Conservation (phyloP, 1,140 invertebrate species). For the Rhyzopertha dominica region DNA sequence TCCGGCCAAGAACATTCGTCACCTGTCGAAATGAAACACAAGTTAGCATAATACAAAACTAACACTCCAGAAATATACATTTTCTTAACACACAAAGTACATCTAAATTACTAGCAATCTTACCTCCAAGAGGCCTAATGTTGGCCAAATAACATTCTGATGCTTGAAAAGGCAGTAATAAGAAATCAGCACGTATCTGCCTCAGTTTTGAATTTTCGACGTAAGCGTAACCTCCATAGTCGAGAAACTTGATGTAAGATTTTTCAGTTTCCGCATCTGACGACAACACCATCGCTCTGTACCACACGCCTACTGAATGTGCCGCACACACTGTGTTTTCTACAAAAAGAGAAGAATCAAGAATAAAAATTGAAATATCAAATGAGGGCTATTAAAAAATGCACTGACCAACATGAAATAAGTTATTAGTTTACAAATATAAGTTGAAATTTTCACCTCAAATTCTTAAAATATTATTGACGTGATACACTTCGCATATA, state of each 20-base stretch:
- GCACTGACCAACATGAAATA: too few relatives aligned
- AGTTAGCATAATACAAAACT: constrained; percentile 9
- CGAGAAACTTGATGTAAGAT: constrained; percentile 83
- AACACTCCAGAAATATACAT: too few relatives aligned
- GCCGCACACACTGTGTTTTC: constrained; percentile 85
- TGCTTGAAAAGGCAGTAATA: constrained; percentile 92
- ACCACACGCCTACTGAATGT: constrained; percentile 78
- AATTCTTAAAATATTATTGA: too few relatives aligned
- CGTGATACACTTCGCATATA: too few relatives aligned
- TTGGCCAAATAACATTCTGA: constrained; percentile 89
- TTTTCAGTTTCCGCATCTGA: constrained; percentile 61
- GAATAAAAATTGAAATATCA: not conserved
- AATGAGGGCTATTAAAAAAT: constrained; percentile 13
- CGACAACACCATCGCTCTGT: constrained; percentile 76
- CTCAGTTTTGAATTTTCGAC: constrained; percentile 70
- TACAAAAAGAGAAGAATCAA: constrained; percentile 45
- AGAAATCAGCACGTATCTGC: constrained; percentile 88
- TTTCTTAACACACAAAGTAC: constrained; percentile 16
- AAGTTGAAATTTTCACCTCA: too few relatives aligned
- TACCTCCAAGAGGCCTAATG: constrained; percentile 75
- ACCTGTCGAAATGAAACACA: constrained; percentile 21
- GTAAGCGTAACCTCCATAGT: constrained; percentile 87
- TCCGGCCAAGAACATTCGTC: constrained; percentile 62
- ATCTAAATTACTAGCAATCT: constrained; percentile 36
- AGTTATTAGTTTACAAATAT: too few relatives aligned